These are phyloP conservation scores for Creontiades dilutus DNA, from an alignment of 2,888 invertebrate species.

Conservation along the genomic window DNA sequence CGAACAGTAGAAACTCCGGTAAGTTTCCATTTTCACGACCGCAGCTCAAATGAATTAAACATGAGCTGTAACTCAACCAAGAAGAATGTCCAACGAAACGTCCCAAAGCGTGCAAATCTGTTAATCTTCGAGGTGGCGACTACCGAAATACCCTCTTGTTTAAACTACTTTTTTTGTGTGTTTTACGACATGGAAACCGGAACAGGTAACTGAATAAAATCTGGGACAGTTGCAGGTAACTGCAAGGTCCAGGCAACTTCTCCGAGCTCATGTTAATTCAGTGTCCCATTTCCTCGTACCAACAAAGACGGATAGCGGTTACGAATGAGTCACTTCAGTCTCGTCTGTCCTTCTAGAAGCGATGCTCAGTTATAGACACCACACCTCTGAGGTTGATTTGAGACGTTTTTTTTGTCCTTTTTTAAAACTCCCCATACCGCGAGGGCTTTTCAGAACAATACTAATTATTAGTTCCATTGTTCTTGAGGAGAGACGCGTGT, in stretches of 20 bases:
- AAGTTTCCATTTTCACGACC: background rate
- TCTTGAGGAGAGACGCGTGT: constrained; percentile 22
- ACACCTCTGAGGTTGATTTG: background rate
- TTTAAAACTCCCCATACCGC: background rate
- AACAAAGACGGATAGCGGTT: constrained; percentile 40
- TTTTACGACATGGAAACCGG: constrained; percentile 22
- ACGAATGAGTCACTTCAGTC: constrained; percentile 23
- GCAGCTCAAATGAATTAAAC: background rate
- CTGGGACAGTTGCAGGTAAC: constrained; percentile 27
- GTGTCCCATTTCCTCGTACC: constrained; percentile 39
- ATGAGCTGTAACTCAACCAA: background rate
- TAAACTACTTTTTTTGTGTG: background rate
- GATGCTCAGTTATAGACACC: constrained; percentile 20
- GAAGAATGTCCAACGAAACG: background rate
- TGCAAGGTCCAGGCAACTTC: constrained; percentile 36
- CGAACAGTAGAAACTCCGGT: background rate
- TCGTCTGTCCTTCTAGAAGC: constrained; percentile 23
- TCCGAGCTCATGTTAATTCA: constrained; percentile 39
- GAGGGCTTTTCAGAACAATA: constrained; percentile 38
- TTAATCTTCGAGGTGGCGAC: background rate
- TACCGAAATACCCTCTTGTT: constrained; percentile 12
- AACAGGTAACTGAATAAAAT: constrained; percentile 5
- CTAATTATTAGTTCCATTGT: constrained; percentile 36
- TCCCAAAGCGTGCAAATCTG: background rate
- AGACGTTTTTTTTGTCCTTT: background rate